Evolutionary conservation across 2,113 vertebrate species (phyloP), one percentile per base, ranked within the genome.

Genomic region (Scomber japonicus): DNA sequence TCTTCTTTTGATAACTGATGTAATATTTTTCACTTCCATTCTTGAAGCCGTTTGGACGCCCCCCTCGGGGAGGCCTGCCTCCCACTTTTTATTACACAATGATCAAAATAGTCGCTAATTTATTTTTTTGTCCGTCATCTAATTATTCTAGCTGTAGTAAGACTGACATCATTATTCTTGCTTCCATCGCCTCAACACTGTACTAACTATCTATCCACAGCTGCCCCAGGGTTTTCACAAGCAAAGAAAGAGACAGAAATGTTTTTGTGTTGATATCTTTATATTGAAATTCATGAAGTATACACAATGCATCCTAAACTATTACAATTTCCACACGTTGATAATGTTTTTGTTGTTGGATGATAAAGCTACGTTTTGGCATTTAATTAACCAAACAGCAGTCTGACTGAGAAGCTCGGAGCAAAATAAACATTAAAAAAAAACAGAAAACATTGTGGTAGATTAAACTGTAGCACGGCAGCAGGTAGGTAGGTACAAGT

Each of bases 261-360:
- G 0, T 57, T 61, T 44, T 73, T 75, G 80, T 93, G 91, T 92
- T 82, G 74, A 92, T 88, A 91, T 78, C 85, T 95, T 98, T 98
- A 98, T 98, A 97, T 95, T 97, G 96, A 96, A 96, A 92, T 95
- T 94, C 94, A 95, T 97, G 94, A 96, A 95, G 96, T 96, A 94
- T 97, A 97, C 96, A 98, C 96, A 97, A 95, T 95, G 96, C 94
- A 95, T 94, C 88, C 96, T 97, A 97, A 91, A 95, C 96, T 97
- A 97, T 93, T 95, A 99, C 96, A 96, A 96, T 92, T 92, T 96
- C 94, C 96, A 98, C 97, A 94, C 95, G 86, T 75, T 86, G 91
- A 95, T 95, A 96, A 96, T 95, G 94, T 80, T 84, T 80, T 66
- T 81, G 75, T 85, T 66, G 75, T 93, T 93, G 92, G 93, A 96